Percentiles rank a stretch among this genome's conserved stretches.
These are phyloP conservation scores for Drusus annulatus DNA, from an alignment of 1,140 invertebrate genomes.

Conservation along the genomic window DNA sequence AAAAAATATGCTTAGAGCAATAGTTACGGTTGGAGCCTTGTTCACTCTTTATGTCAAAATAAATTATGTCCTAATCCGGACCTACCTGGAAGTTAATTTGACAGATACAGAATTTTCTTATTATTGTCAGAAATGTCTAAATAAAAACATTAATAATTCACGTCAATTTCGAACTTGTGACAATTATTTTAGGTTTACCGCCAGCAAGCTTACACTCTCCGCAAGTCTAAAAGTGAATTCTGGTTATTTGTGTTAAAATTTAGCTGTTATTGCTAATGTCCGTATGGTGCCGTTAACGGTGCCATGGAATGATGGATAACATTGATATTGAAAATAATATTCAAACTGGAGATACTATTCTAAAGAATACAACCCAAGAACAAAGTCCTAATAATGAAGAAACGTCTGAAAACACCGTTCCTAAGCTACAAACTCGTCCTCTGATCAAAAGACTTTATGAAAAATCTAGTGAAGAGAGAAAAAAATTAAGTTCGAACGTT, in stretches of 20 bases:
- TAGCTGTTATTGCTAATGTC: not conserved
- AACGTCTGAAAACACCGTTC: not conserved
- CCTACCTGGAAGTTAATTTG: not conserved
- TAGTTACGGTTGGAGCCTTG: too few relatives aligned
- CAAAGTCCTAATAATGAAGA: not conserved
- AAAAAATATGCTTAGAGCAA: too few relatives aligned
- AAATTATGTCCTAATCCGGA: too few relatives aligned
- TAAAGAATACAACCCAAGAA: not conserved
- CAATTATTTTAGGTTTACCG: not conserved
- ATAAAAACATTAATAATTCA: not conserved
- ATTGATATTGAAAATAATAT: not conserved
- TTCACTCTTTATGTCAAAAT: too few relatives aligned
- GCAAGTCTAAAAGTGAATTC: not conserved
- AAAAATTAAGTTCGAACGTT: not conserved
- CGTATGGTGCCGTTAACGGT: not conserved
- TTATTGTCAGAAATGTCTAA: not conserved
- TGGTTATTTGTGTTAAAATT: not conserved
- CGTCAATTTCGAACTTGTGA: not conserved
- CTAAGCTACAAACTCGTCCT: constrained; percentile 18
- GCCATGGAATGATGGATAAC: constrained; percentile 7
- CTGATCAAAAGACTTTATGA: constrained; percentile 9
- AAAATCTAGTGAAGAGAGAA: not conserved
- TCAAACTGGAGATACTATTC: not conserved
- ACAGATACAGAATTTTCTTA: constrained; percentile 1
- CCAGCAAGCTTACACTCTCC: not conserved